Evolutionary conservation across 1,140 invertebrate species (phyloP).

Genomic region (Drosophila hydei): DNA sequence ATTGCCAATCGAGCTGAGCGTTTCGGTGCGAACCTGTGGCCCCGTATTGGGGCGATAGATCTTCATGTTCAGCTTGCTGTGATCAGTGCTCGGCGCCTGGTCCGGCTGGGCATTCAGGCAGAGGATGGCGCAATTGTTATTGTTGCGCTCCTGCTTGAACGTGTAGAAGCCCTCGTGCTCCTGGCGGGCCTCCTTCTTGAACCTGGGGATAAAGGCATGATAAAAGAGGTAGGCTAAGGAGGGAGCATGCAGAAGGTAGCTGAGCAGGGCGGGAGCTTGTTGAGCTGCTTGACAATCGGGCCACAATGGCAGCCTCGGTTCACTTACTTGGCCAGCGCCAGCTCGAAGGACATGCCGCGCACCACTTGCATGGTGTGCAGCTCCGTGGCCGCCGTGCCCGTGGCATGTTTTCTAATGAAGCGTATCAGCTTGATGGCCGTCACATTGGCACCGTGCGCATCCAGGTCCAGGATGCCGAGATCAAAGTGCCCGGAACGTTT

Average conservation of each 20-base stretch:
- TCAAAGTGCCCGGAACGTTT: slow-evolving; percentile 92
- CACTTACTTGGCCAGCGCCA: slow-evolving; percentile 88
- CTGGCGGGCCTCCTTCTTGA: slow-evolving; percentile 33
- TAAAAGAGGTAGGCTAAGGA: no score
- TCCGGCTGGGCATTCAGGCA: slow-evolving; percentile 31
- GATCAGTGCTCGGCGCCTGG: background rate
- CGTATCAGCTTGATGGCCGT: slow-evolving; percentile 89
- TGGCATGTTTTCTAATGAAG: slow-evolving; percentile 93
- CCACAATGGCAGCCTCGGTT: no score
- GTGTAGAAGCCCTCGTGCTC: slow-evolving; percentile 60
- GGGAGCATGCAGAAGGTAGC: no score
- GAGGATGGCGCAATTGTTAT: slow-evolving; percentile 56
- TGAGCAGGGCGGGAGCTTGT: no score
- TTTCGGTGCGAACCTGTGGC: slow-evolving; percentile 58
- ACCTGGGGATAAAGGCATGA: slow-evolving; percentile 16
- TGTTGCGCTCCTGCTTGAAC: slow-evolving; percentile 42
- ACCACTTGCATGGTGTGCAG: slow-evolving; percentile 96
- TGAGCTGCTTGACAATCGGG: no score
- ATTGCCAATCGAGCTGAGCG: slow-evolving; percentile 32
- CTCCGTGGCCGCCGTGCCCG: slow-evolving; percentile 94
- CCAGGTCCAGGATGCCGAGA: slow-evolving; percentile 95
- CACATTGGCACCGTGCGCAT: slow-evolving; percentile 94
- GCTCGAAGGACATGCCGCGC: slow-evolving; percentile 93
- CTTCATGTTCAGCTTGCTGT: slow-evolving; percentile 42
- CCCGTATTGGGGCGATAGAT: slow-evolving; percentile 66